These are phyloP conservation scores for Anolis apletophallus DNA, from an alignment of 2,797 vertebrate genomes.

Conservation along the genomic window DNA sequence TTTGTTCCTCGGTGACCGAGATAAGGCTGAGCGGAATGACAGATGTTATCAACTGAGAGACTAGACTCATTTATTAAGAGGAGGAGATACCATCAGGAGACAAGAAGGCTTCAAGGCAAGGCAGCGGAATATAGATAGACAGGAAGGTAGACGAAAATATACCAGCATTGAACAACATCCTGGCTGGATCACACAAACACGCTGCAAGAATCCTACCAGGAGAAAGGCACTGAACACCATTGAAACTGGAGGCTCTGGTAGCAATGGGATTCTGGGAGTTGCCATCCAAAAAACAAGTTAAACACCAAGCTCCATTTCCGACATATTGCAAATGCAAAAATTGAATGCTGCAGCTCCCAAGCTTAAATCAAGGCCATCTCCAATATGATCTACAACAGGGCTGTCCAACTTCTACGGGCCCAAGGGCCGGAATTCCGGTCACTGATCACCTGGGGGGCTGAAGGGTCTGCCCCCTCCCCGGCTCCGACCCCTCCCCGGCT, in stretches of 20 bases:
- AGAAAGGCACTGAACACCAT: background rate
- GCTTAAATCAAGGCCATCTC: conserved; percentile 26
- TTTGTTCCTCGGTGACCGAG: conserved; percentile 67
- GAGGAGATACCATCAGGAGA: conserved; percentile 64
- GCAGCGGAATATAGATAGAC: conserved; percentile 34
- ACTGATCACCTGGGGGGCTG: no score
- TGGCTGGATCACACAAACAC: background rate
- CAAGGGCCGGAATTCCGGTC: no score
- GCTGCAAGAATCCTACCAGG: background rate
- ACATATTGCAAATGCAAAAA: conserved; percentile 42
- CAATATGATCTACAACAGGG: no score
- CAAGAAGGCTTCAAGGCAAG: conserved; percentile 53
- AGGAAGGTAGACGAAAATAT: conserved; percentile 31
- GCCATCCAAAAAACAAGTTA: no score
- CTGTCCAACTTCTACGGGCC: no score
- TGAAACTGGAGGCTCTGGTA: background rate
- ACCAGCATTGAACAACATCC: conserved; percentile 17
- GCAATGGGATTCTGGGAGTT: background rate
- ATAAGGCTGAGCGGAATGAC: conserved; percentile 67
- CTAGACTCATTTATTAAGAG: conserved; percentile 74
- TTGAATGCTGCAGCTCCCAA: conserved; percentile 36
- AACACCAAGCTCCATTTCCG: no score
- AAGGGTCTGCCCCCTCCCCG: no score
- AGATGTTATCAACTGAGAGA: conserved; percentile 72
- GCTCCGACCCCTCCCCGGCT: no score